Evolutionary conservation across 2,113 vertebrate species (phyloP), one percentile per base, ranked within the genome.

Genomic region (Budorcas taxicolor): DNA sequence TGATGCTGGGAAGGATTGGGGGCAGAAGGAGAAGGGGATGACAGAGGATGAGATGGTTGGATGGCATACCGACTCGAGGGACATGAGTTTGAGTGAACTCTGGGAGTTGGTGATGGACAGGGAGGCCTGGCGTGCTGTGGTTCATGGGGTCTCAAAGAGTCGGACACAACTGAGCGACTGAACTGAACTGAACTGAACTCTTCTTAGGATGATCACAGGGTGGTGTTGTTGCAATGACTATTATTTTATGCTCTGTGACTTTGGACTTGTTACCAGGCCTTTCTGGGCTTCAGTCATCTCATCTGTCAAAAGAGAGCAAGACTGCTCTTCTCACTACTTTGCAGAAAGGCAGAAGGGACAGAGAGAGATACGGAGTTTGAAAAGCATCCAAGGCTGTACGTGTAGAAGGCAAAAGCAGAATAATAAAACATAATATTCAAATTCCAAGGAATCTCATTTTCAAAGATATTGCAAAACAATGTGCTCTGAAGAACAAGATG

Each of bases 231-330:
- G 11, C 6, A 3, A 29, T 36, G 19, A 1, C 47, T 23, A 33
- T 36, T 62, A 25, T 76, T 67, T 76, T n/a, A 8, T 80, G 50
- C n/a, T 78, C 36, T 25, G 21, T 40, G 60, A 58, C 74, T 81
- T 71, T 12, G n/a, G 71, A 92, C 93, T 16, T 23, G 3, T 45
- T 36, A 62, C 50, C 57, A 13, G 11, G 47, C 43, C 89, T 81
- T 93, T 92, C 80, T 96, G 80, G 43, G 67, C 76, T 21, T 91
- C 47, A 23, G 40, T 74, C 62, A 53, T 50, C 52, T 91, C 84
- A 3, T 60, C 13, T 87, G 55, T 89, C 82, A 43, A 52, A 74
- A 90, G 23, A 67, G n/a, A 53, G 6, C 4, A 2, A 45, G 57
- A 15, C 16, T 1, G 64, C 29, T 53, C 33, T 53, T 47, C 90